Conservation (phyloP, 2,888 invertebrate genomes). For the Altica lythri region DNA sequence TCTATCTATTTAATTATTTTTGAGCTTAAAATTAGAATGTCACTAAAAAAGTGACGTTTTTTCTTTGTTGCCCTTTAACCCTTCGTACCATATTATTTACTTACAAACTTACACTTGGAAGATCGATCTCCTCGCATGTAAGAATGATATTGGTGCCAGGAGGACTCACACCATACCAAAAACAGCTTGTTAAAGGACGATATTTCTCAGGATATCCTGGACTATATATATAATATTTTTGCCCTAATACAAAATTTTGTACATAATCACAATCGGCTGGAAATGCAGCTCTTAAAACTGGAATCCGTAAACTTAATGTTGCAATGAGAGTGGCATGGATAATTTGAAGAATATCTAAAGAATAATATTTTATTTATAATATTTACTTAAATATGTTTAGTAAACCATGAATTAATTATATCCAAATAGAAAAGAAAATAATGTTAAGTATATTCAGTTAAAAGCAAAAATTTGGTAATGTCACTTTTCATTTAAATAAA, state of each 20-base stretch:
- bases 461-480: too few species aligned
- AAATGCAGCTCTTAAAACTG: conserved; percentile 13
- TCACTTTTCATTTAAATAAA: neutral
- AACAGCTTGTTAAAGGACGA: conserved; percentile 53
- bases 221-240: conserved; percentile 58
- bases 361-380: too few species aligned
- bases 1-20: too few species aligned
- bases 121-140: conserved; percentile 57
- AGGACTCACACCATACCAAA: conserved; percentile 60
- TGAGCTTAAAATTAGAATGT: too few species aligned
- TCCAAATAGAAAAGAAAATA: too few species aligned
- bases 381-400: too few species aligned
- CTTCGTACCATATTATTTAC: too few species aligned
- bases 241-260: conserved; percentile 53
- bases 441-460: too few species aligned
- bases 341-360: neutral
- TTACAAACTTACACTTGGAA: conserved; percentile 55
- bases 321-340: neutral
- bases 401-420: too few species aligned
- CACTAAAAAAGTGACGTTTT: too few species aligned
- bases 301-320: neutral
- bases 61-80: too few species aligned
- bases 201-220: conserved; percentile 60
- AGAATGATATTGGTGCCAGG: conserved; percentile 57
- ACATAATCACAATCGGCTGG: conserved; percentile 57